Base-by-base conservation (phyloP, 2,888 invertebrate species). In the Zaprionus obscuricornis region DNA sequence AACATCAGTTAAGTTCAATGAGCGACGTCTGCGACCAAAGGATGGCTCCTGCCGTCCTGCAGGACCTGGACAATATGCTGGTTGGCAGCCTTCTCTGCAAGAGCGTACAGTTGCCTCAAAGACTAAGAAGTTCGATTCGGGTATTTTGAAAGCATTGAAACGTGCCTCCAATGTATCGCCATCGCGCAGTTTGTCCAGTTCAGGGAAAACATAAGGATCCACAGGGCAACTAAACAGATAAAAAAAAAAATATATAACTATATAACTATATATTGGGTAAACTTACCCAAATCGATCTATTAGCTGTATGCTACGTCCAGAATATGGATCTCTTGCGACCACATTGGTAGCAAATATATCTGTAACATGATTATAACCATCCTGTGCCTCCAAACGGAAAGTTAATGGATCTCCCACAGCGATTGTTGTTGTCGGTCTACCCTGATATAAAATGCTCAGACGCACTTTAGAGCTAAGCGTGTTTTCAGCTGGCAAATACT, bases 271-370 rank as follows among this genome's bases (percentile, higher is more conserved):
- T 8, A 0, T 8, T 4, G 22, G 29, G 8, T 4, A 11, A 13
- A 88, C 91, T 90, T 92, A 96, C 96, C 97, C 97, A 81, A 95
- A 94, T 91, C 96, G 92, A 90, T 97, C 97, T 67, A 97, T 97
- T 0, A 97, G 92, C 85, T 96, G 96, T 39, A 97, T 96, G 14
- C 96, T 96, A 87, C 97, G 91, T 56, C 97, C 97, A 0, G 97
- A 96, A 88, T 97, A 97, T 0, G 97, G 97, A 92, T 97, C 97
- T 84, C 97, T 93, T 0, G 97, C 97, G 7, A 97, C 95, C 1
- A 97, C 97, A 89, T 97, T 97, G 0, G 96, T 97, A 0, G 97
- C 97, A 87, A 97, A 97, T 70, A 97, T 97, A 83, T 97, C 97
- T 0, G 95, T 95, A 0, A 94, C 94, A 76, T 96, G 96, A 87